Conservation (phyloP, 2,888 invertebrate species). For the Ochropleura plecta region DNA sequence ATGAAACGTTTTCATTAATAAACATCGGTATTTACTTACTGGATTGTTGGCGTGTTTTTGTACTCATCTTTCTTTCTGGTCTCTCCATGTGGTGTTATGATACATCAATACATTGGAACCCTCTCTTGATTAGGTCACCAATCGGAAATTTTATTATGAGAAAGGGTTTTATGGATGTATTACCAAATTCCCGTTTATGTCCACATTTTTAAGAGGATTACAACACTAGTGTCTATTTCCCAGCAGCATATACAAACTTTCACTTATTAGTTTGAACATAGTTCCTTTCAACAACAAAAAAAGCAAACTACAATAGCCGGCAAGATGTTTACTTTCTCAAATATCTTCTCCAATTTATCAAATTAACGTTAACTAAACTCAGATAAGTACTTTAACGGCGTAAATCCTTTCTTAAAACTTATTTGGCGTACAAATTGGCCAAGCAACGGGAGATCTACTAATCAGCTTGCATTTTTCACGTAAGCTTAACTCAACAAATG, state of each 20-base stretch:
- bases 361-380: constrained; percentile 43
- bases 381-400: constrained; percentile 31
- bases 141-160: not conserved
- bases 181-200: not conserved
- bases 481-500: constrained; percentile 42
- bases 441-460: constrained; percentile 55
- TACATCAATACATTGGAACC: not conserved
- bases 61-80: not conserved
- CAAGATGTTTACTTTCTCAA: not conserved
- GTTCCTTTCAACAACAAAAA: not conserved
- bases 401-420: constrained; percentile 47
- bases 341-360: constrained; percentile 40
- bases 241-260: not conserved
- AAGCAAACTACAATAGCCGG: not conserved
- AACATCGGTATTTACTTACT: not conserved
- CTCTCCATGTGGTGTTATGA: no score
- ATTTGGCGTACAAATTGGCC: constrained; percentile 53
- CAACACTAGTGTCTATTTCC: not conserved
- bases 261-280: no score
- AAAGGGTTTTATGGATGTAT: not conserved
- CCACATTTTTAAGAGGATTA: not conserved
- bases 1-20: not conserved
- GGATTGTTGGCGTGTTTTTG: not conserved
- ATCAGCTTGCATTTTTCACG: constrained; percentile 62
- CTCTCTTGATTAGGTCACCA: not conserved